Evolutionary conservation across 2,113 vertebrate species (phyloP), one percentile per base, ranked within the genome.

Genomic region (Varanus salvator): DNA sequence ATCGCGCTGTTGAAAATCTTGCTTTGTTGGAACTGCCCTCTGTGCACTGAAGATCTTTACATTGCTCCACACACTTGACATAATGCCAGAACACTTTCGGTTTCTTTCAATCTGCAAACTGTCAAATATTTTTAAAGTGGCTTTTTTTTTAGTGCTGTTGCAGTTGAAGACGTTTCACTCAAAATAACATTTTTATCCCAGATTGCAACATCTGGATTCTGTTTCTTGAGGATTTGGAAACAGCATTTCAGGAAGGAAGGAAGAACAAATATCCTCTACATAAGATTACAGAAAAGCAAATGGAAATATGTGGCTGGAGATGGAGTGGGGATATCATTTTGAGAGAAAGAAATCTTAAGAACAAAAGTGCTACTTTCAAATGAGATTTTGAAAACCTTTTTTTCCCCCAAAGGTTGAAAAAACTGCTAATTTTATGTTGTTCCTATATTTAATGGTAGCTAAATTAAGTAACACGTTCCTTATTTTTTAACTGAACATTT

Each of bases 181-280:
- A 95, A 93, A 92, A 85, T 57, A 94, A 87, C 27, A 2, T 93
- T 93, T 84, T 93, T 92, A 23, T 94, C 52, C 92, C 89, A 89
- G 93, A 95, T 94, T 91, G 57, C 94, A 90, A 95, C 96, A 96
- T 96, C 94, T 95, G 90, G 91, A 86, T 95, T 95, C 93, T 95
- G 93, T 94, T 96, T 94, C 57, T 64, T 90, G 50, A 60, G 75
- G 29, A 34, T 72, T 84, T 84, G 29, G 91, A 94, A 92, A 92
- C 92, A 92, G 89, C 87, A 93, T 90, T 93, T 90, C 84, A 92
- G 85, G 94, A 94, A 93, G 92, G 80, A 31, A 4, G 85, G 88
- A 34, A 88, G 89, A 92, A 89, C 44, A 83, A 48, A 72, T 84
- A 21, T 92, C 88, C 93, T 80, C 94, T 94, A 88, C 90, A 87